Conservation (phyloP, 2,797 vertebrate genomes). For the Mormyrops boulengeri region DNA sequence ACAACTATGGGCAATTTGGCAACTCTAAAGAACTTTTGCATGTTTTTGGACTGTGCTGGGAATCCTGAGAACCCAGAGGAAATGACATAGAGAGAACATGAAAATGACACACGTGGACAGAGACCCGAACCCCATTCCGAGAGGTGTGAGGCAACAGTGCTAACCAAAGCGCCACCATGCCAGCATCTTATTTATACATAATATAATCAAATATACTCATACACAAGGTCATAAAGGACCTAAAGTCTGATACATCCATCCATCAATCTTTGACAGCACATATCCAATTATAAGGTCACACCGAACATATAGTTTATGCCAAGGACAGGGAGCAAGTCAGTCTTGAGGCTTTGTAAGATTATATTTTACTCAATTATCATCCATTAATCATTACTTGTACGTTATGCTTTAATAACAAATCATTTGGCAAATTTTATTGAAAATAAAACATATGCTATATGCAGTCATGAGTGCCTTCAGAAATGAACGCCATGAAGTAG, state of each 20-base stretch:
- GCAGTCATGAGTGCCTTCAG: background rate
- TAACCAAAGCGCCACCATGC: background rate
- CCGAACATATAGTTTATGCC: background rate
- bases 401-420: conserved; percentile 18
- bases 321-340: background rate
- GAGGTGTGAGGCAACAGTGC: background rate
- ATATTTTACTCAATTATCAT: background rate
- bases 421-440: background rate
- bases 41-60: background rate
- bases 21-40: background rate
- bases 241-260: background rate
- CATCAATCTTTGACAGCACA: background rate
- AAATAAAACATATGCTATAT: background rate
- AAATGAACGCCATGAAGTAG: background rate
- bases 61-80: conserved; percentile 26
- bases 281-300: background rate
- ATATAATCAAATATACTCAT: background rate
- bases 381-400: background rate
- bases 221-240: background rate
- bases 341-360: background rate
- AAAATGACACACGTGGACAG: background rate
- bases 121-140: background rate
- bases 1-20: background rate
- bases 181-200: background rate
- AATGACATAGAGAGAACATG: background rate